phyloP scores from a whole-genome alignment of 1,140 invertebrate genomes.

The Microplitis demolitor region DNA sequence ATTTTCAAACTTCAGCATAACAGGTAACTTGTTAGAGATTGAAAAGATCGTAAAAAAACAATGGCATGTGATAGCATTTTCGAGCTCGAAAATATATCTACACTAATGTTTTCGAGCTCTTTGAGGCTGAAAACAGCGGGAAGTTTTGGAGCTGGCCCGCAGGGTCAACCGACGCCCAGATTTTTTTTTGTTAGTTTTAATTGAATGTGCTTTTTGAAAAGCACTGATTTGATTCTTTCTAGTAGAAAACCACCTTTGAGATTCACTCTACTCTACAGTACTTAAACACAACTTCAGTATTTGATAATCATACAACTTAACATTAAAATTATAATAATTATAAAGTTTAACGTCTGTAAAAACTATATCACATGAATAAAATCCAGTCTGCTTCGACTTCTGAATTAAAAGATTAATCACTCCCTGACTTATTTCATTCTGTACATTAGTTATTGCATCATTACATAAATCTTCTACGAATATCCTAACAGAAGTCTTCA shows the following conservation, averaged over 20 bases:
- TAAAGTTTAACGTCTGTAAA: slow-evolving; percentile 3
- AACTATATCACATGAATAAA: neutral
- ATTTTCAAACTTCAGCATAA: no score
- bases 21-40: no score
- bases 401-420: neutral
- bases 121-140: no score
- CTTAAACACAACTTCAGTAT: slow-evolving; percentile 38
- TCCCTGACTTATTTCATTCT: neutral
- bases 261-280: slow-evolving; percentile 31
- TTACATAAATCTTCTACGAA: neutral
- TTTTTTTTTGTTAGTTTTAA: neutral
- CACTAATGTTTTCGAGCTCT: no score
- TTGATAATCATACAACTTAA: slow-evolving; percentile 34
- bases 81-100: no score
- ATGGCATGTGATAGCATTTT: no score
- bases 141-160: no score
- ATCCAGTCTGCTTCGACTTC: slow-evolving; percentile 5
- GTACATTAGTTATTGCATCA: neutral
- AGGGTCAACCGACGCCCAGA: no score
- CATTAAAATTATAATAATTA: slow-evolving; percentile 33
- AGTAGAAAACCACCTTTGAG: slow-evolving; percentile 23
- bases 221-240: slow-evolving; percentile 26
- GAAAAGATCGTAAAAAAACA: no score
- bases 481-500: neutral
- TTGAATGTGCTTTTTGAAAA: slow-evolving; percentile 25